A percentile compares a stretch with the other conserved stretches of the same genome.
Conservation (phyloP, 2,797 vertebrate genomes). For the Silurus lanzhouensis region DNA sequence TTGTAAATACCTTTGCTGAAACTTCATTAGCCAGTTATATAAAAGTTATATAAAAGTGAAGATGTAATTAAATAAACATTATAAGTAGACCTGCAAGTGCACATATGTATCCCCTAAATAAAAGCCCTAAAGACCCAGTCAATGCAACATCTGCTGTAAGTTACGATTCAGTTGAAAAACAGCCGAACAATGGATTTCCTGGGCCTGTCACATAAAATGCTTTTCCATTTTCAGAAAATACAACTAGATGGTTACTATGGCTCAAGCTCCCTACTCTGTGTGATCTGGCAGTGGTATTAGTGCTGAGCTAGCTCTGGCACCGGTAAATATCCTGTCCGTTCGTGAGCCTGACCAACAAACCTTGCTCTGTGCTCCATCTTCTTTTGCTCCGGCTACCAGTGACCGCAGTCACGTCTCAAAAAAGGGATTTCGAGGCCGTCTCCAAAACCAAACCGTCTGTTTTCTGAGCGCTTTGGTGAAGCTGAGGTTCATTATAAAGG, state of each 20-base stretch:
- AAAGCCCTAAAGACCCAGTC: background rate
- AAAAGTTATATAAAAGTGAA: background rate
- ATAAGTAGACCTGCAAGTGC: background rate
- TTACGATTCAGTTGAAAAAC: slow-evolving; percentile 3
- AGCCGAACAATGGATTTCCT: slow-evolving; percentile 6
- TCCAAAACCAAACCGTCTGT: slow-evolving; percentile 49
- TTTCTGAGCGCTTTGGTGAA: slow-evolving; percentile 60
- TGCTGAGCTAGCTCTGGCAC: slow-evolving; percentile 40
- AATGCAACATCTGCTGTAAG: slow-evolving; percentile 20
- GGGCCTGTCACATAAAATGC: background rate
- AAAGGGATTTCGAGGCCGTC: slow-evolving; percentile 34
- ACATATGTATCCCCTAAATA: slow-evolving; percentile 9
- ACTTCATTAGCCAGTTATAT: background rate
- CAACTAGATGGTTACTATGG: slow-evolving; percentile 22
- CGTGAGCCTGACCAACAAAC: slow-evolving; percentile 28
- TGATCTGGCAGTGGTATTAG: slow-evolving; percentile 36
- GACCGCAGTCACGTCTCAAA: slow-evolving; percentile 27
- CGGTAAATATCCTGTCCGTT: slow-evolving; percentile 40
- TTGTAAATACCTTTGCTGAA: background rate
- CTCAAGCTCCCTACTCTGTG: slow-evolving; percentile 38
- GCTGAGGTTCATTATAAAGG: slow-evolving; percentile 75
- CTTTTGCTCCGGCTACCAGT: background rate
- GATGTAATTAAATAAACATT: background rate
- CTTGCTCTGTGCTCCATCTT: slow-evolving; percentile 16
- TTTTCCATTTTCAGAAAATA: slow-evolving; percentile 19